Evolutionary conservation across 2,888 invertebrate species (phyloP), one percentile per base, ranked within the genome.

Genomic region (Cataglyphis rosenhaueri): DNA sequence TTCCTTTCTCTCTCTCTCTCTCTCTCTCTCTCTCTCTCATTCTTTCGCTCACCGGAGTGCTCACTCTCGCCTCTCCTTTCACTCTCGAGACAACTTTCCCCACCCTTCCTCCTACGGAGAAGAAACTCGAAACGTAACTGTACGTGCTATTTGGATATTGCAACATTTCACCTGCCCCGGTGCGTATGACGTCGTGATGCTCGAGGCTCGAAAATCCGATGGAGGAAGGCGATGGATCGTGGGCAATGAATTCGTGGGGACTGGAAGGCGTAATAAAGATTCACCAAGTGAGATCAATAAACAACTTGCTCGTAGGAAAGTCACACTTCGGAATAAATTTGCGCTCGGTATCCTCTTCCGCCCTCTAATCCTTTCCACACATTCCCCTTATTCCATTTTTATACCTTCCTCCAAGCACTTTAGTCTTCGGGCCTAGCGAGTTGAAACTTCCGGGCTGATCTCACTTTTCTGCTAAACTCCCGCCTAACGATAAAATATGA

Each of bases 131-230:
- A 84, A 83, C 82, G 86, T 84, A 75, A 85, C 74, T 76, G 81
- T 81, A 82, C 81, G 83, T 82, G 35, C 84, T 81, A 88, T 92
- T 93, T 90, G 91, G 90, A 93, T 93, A 93, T 93, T 93, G 93
- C 93, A 93, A 92, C 92, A 87, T 91, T 88, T 92, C 89, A 92
- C 91, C 92, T 92, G 92, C 90, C 90, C 91, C 91, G 89, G 87
- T 52, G 48, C 8, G n/a, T 48, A 87, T 89, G 81, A 79, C 70
- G 78, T 52, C 59, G 57, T 44, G 41, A 12, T 15, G 15, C n/a
- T 25, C 29, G 41, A 44, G 44, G 32, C 52, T 21, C 64, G n/a
- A 84, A 84, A 76, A 25, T n/a, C 38, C 57, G 52, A 66, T 3
- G 25, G 9, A 25, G 38, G 15, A 18, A 70, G 29, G 5, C 5